Percentiles rank a stretch among this genome's conserved stretches.
Evolutionary conservation across 2,888 invertebrate genomes (phyloP).

Genomic region (Hirtodrosophila cameraria): DNA sequence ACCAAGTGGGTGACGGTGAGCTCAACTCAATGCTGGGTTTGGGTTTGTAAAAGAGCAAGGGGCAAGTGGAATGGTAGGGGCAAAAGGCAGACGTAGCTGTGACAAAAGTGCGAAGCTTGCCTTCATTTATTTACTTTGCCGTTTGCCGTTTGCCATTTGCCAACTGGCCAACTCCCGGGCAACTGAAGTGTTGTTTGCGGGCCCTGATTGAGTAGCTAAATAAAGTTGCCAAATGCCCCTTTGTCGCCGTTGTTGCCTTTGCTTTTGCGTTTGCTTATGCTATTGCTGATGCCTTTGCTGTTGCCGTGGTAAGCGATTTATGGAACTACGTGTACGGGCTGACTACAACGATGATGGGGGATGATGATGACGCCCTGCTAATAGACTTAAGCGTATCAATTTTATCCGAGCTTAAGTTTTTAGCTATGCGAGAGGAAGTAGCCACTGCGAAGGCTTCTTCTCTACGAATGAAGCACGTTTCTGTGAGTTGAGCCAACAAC

Average conservation of each 20-base stretch:
- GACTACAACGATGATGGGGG: conserved; percentile 25
- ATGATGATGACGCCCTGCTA: conserved; percentile 33
- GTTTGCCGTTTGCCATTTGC: conserved; percentile 48
- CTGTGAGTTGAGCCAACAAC: too few relatives aligned
- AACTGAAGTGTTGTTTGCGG: conserved; percentile 72
- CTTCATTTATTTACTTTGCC: conserved; percentile 70
- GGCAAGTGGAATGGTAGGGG: neutral
- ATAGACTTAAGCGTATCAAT: conserved; percentile 60
- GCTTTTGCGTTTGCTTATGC: neutral
- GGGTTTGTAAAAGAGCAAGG: neutral
- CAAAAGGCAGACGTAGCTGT: conserved; percentile 15
- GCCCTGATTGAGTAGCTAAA: conserved; percentile 77
- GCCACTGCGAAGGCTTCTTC: conserved; percentile 8
- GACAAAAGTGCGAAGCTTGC: conserved; percentile 71
- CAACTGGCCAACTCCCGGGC: conserved; percentile 49
- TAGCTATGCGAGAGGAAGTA: conserved; percentile 29
- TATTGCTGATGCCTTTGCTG: neutral
- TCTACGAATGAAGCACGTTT: too few relatives aligned
- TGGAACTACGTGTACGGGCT: conserved; percentile 38
- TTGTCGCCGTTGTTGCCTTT: conserved; percentile 6
- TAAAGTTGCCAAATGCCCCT: conserved; percentile 58
- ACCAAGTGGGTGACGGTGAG: conserved; percentile 70
- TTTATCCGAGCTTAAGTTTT: conserved; percentile 28
- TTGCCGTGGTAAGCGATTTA: conserved; percentile 46
- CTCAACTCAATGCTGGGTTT: conserved; percentile 12